A percentile compares a stretch with the other conserved stretches of the same genome.
These are phyloP conservation scores for Cinclus mexicanus DNA, from an alignment of 2,113 vertebrate species.

Conservation along the genomic window DNA sequence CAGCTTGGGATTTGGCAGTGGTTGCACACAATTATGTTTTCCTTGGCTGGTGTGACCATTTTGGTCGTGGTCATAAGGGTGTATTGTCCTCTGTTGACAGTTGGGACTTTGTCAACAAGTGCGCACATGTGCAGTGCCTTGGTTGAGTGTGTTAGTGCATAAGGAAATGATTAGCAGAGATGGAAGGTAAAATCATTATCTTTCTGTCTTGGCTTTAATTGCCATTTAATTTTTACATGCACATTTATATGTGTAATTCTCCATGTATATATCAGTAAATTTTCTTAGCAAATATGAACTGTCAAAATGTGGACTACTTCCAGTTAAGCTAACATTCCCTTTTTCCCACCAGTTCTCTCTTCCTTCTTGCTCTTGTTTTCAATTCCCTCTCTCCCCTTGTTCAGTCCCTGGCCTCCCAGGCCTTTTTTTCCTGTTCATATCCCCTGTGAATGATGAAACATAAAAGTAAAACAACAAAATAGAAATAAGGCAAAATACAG, in stretches of 20 bases:
- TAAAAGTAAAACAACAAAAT: background rate
- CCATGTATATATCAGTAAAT: background rate
- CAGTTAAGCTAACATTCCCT: background rate
- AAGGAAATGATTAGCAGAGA: constrained; percentile 45
- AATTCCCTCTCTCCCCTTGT: background rate
- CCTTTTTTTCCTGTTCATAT: background rate
- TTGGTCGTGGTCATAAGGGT: background rate
- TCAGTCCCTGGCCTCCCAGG: background rate
- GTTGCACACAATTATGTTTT: constrained; percentile 19
- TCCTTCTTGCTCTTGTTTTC: background rate
- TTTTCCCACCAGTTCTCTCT: background rate
- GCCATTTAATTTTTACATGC: constrained; percentile 9
- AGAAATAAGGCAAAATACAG: background rate
- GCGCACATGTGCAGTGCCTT: constrained; percentile 15
- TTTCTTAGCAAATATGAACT: constrained; percentile 18
- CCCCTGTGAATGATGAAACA: background rate
- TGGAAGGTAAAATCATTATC: constrained; percentile 12
- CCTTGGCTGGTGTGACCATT: constrained; percentile 24
- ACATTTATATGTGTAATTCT: background rate
- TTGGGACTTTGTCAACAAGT: constrained; percentile 44
- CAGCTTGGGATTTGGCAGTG: constrained; percentile 35
- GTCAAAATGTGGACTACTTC: background rate
- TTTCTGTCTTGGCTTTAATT: constrained; percentile 18
- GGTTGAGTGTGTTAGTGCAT: background rate
- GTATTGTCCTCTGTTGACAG: background rate